phyloP scores from a whole-genome alignment of 2,888 invertebrate species.

The Eurytoma californica region DNA sequence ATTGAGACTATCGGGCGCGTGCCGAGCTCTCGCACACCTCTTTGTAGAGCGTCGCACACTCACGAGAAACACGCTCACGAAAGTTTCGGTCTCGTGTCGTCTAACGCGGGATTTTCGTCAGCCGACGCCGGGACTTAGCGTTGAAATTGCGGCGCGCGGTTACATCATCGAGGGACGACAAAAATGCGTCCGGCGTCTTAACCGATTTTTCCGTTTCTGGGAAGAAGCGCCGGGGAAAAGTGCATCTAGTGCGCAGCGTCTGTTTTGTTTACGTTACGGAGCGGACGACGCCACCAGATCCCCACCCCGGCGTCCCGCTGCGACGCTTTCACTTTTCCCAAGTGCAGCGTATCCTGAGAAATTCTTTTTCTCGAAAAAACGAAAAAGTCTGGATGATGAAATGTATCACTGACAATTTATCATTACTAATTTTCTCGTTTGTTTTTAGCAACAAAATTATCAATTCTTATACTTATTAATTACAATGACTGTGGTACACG shows the following conservation, averaged over 20 bases:
- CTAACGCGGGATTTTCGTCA: constrained; percentile 45
- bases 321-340: too few relatives aligned
- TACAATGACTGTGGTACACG: too few relatives aligned
- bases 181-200: background rate
- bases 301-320: too few relatives aligned
- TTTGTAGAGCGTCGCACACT: too few relatives aligned
- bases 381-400: too few relatives aligned
- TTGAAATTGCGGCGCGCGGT: constrained; percentile 30
- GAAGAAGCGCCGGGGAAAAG: background rate
- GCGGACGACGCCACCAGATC: background rate
- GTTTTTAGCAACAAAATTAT: too few relatives aligned
- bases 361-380: too few relatives aligned
- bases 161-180: constrained; percentile 40
- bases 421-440: too few relatives aligned
- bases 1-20: constrained; percentile 25
- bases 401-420: too few relatives aligned
- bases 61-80: background rate
- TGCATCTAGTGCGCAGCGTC: background rate
- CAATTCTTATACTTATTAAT: too few relatives aligned
- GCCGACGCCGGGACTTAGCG: background rate
- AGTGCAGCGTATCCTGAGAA: too few relatives aligned
- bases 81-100: constrained; percentile 13
- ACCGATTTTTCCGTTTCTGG: background rate
- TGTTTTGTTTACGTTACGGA: constrained; percentile 27
- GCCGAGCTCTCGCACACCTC: background rate